Conservation (phyloP, 2,797 vertebrate genomes). For the Rhinatrema bivittatum region DNA sequence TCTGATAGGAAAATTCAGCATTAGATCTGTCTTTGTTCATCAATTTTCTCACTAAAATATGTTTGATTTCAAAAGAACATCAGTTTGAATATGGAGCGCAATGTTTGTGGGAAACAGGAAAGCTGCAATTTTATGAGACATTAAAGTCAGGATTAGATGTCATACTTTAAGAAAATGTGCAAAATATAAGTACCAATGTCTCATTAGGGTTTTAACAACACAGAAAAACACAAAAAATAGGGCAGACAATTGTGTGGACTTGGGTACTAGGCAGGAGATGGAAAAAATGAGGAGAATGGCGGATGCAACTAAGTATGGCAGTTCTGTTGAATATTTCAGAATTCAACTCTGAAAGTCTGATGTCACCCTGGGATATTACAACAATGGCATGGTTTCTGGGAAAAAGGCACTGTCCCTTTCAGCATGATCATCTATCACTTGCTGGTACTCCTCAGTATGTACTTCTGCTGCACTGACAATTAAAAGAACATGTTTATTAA, state of each 20-base stretch:
- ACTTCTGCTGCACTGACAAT: constrained; percentile 61
- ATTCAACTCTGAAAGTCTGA: constrained; percentile 44
- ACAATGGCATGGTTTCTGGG: constrained; percentile 87
- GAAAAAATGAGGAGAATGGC: constrained; percentile 22
- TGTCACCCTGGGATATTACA: constrained; percentile 70
- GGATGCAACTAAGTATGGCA: constrained; percentile 34
- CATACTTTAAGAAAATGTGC: constrained; percentile 3
- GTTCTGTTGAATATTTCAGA: constrained; percentile 47
- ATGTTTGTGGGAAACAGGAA: too few species aligned
- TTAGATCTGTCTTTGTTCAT: too few species aligned
- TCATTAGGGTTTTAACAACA: constrained; percentile 10
- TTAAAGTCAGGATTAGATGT: too few species aligned
- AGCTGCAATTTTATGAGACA: too few species aligned
- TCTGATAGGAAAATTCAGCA: too few species aligned
- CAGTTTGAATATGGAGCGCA: too few species aligned
- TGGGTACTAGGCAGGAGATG: constrained; percentile 20
- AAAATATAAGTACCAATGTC: constrained; percentile 2
- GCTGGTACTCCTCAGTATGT: constrained; percentile 63
- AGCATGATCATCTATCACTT: constrained; percentile 88
- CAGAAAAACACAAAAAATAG: constrained; percentile 15
- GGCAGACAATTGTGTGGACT: constrained; percentile 39
- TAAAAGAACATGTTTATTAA: constrained; percentile 68
- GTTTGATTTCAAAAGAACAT: too few species aligned
- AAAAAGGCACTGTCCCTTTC: constrained; percentile 78
- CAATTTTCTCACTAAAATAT: too few species aligned